A percentile compares a stretch with the other conserved stretches of the same genome.
These are phyloP conservation scores for Drosophila glabriapex DNA, from an alignment of 2,888 invertebrate genomes.

Conservation along the genomic window DNA sequence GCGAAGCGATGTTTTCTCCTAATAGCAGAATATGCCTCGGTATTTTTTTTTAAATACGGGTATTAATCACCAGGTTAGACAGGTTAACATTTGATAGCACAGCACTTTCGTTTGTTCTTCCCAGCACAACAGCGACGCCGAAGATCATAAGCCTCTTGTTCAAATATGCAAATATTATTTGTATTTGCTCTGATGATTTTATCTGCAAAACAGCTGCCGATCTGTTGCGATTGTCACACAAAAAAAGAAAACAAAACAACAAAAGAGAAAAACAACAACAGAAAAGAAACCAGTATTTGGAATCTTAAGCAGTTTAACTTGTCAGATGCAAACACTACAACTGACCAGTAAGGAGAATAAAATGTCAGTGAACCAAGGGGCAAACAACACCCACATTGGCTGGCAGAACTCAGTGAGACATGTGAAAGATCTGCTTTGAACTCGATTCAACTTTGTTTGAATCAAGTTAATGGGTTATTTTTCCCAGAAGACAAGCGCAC, in stretches of 20 bases:
- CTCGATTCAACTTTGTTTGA: slow-evolving; percentile 42
- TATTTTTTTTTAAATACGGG: slow-evolving; percentile 4
- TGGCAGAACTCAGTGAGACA: not conserved
- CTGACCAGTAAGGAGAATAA: slow-evolving; percentile 12
- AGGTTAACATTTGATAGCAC: slow-evolving; percentile 60
- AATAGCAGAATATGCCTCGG: slow-evolving; percentile 12
- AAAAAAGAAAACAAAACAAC: not conserved
- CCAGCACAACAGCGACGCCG: slow-evolving; percentile 53
- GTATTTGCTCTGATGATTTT: slow-evolving; percentile 51
- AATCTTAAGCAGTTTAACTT: slow-evolving; percentile 15
- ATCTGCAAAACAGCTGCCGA: slow-evolving; percentile 47
- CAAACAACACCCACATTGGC: slow-evolving; percentile 49
- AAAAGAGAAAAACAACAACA: not conserved
- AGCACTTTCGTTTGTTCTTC: slow-evolving; percentile 76
- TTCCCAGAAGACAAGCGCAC: slow-evolving; percentile 44
- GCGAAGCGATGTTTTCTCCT: not conserved
- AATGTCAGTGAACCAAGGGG: slow-evolving; percentile 56
- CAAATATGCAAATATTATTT: slow-evolving; percentile 70
- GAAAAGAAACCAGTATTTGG: slow-evolving; percentile 37
- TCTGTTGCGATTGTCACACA: slow-evolving; percentile 16
- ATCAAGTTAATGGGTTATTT: slow-evolving; percentile 38
- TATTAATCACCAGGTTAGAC: slow-evolving; percentile 56
- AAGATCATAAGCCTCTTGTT: slow-evolving; percentile 59
- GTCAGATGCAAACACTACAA: slow-evolving; percentile 4
- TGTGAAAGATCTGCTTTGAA: slow-evolving; percentile 27